Evolutionary conservation across 2,888 invertebrate species (phyloP).

Genomic region (Agrochola lychnidis): DNA sequence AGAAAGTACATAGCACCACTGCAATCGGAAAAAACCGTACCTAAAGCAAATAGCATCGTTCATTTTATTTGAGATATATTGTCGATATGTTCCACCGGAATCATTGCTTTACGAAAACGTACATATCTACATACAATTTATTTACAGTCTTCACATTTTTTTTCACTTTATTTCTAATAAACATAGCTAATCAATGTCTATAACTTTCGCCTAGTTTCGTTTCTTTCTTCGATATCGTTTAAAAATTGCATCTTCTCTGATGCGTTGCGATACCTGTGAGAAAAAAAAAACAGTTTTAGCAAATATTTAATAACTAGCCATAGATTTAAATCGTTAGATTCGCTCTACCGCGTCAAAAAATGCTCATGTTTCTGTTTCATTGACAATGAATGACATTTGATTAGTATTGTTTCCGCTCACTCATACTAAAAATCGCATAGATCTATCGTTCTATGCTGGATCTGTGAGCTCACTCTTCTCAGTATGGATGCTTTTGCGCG

Average conservation of each 20-base stretch:
- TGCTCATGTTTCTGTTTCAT: background rate
- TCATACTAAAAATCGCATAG: background rate
- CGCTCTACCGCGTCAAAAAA: background rate
- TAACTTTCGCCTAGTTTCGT: slow-evolving; percentile 81
- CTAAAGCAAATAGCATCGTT: slow-evolving; percentile 53
- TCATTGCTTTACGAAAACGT: slow-evolving; percentile 78
- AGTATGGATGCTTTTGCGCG: background rate
- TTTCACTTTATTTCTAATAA: slow-evolving; percentile 67
- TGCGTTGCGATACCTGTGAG: slow-evolving; percentile 77
- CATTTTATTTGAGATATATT: slow-evolving; percentile 77
- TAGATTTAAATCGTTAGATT: background rate
- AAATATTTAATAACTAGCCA: background rate
- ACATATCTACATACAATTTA: slow-evolving; percentile 80
- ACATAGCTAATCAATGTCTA: slow-evolving; percentile 74
- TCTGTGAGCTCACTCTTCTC: background rate
- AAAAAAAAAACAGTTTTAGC: slow-evolving; percentile 17
- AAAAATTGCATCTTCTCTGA: slow-evolving; percentile 75
- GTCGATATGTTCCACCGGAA: slow-evolving; percentile 88
- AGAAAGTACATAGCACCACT: slow-evolving; percentile 3
- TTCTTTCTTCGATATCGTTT: slow-evolving; percentile 79
- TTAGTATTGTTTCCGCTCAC: background rate
- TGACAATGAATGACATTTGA: too few relatives aligned
- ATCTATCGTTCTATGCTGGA: background rate
- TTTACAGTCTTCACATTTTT: slow-evolving; percentile 87
- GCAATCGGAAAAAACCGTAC: slow-evolving; percentile 24